Evolutionary conservation across 2,888 invertebrate species (phyloP).

Genomic region (Pimpla rufipes): DNA sequence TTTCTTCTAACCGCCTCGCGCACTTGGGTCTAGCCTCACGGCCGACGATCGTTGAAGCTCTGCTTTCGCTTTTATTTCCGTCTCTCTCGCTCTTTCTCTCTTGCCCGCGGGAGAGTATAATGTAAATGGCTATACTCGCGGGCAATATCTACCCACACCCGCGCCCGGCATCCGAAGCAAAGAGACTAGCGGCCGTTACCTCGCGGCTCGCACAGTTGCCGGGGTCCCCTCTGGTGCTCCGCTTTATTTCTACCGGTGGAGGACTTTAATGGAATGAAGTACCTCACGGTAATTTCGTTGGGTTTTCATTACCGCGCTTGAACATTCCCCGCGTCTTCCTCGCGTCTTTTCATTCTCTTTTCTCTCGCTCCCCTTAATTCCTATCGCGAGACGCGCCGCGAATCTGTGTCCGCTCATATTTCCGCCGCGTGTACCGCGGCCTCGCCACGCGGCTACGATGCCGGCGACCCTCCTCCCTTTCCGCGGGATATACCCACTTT

Average conservation of each 20-base stretch:
- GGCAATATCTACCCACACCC: slow-evolving; percentile 25
- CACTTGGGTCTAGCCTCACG: slow-evolving; percentile 40
- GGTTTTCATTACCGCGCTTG: slow-evolving; percentile 70
- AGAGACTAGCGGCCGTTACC: slow-evolving; percentile 47
- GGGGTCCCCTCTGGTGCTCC: slow-evolving; percentile 39
- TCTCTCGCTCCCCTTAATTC: slow-evolving; percentile 48
- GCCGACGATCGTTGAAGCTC: slow-evolving; percentile 45
- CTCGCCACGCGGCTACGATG: neutral
- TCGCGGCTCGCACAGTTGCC: slow-evolving; percentile 25
- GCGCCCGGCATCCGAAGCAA: slow-evolving; percentile 44
- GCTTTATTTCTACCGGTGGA: slow-evolving; percentile 61
- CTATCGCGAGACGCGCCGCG: slow-evolving; percentile 37
- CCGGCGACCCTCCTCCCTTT: neutral
- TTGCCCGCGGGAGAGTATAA: slow-evolving; percentile 59
- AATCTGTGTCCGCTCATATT: slow-evolving; percentile 56
- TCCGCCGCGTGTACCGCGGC: slow-evolving; percentile 38
- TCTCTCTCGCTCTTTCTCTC: slow-evolving; percentile 31
- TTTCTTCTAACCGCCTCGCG: slow-evolving; percentile 64
- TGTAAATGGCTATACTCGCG: slow-evolving; percentile 65
- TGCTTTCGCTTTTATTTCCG: slow-evolving; percentile 46
- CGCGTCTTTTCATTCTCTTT: slow-evolving; percentile 9
- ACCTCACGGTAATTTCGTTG: slow-evolving; percentile 69
- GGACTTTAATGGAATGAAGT: slow-evolving; percentile 72
- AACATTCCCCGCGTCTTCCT: slow-evolving; percentile 49
- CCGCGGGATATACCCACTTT: neutral